These are phyloP conservation scores for Listrodromus nycthemerus DNA, from an alignment of 2,888 invertebrate genomes.

Conservation along the genomic window DNA sequence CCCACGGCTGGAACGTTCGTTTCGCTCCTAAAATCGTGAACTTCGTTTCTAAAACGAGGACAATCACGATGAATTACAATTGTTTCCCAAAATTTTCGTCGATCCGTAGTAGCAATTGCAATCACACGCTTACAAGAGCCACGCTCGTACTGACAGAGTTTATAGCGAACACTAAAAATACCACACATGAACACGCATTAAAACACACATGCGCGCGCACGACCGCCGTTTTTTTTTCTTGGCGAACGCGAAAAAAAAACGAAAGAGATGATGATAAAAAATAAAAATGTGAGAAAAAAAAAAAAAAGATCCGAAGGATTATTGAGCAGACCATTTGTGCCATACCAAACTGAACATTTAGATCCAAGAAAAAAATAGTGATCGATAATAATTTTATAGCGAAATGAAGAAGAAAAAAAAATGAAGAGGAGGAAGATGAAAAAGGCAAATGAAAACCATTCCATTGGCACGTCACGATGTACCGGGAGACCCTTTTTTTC, in stretches of 20 bases:
- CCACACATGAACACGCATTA: conserved; percentile 6
- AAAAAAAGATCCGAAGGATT: conserved; percentile 69
- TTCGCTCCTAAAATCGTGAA: neutral
- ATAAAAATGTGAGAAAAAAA: neutral
- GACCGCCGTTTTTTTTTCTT: conserved; percentile 18
- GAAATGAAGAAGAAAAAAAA: conserved; percentile 29
- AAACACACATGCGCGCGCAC: conserved; percentile 22
- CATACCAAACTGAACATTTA: conserved; percentile 74
- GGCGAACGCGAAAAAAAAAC: neutral
- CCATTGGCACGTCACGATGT: conserved; percentile 72
- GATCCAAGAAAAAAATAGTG: conserved; percentile 60
- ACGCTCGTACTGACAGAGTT: conserved; percentile 18
- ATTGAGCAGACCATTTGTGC: conserved; percentile 79
- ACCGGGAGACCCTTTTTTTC: conserved; percentile 71
- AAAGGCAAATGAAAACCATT: conserved; percentile 66
- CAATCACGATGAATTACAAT: conserved; percentile 2
- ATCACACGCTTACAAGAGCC: conserved; percentile 51
- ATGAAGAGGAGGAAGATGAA: conserved; percentile 36
- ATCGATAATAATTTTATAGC: conserved; percentile 51
- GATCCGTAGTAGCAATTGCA: conserved; percentile 31
- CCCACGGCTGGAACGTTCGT: conserved; percentile 1
- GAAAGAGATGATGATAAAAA: neutral
- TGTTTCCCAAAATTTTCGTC: conserved; percentile 14
- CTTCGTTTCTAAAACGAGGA: neutral
- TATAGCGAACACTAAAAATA: neutral